Conservation (phyloP, 2,113 vertebrate genomes). For the Phodopus roborovskii region DNA sequence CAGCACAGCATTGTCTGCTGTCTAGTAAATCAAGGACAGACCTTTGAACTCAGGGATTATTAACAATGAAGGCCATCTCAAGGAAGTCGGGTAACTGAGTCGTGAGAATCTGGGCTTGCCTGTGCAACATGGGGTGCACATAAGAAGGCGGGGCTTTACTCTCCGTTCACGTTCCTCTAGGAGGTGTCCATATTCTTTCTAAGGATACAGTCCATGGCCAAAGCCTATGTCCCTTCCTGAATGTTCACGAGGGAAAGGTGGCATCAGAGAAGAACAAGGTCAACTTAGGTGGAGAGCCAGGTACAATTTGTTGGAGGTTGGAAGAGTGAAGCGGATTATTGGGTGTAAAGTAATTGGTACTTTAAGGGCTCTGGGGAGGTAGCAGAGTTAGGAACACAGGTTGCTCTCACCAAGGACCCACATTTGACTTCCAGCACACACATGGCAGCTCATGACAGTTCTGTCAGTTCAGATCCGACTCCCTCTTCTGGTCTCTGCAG, state of each 20-base stretch:
- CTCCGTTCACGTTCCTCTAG: neutral
- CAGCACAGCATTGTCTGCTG: too few relatives aligned
- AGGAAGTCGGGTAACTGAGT: neutral
- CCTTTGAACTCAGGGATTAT: neutral
- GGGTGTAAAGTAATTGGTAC: neutral
- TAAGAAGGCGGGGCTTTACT: neutral
- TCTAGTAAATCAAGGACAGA: neutral
- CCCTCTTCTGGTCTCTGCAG: neutral
- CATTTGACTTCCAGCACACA: neutral
- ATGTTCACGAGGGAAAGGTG: neutral
- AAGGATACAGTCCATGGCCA: neutral
- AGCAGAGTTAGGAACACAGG: neutral
- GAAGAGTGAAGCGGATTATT: neutral
- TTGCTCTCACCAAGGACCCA: neutral
- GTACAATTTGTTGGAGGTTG: conserved; percentile 3
- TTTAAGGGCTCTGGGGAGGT: neutral
- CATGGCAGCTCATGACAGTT: neutral
- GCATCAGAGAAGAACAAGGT: neutral
- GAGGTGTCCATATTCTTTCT: neutral
- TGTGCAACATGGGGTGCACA: neutral
- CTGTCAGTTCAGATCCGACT: neutral
- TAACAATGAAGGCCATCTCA: neutral
- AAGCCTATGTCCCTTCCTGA: neutral
- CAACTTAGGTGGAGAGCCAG: neutral
- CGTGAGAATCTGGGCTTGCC: conserved; percentile 13